phyloP scores from a whole-genome alignment of 2,797 vertebrate species.

The Gallinago nigripennis region DNA sequence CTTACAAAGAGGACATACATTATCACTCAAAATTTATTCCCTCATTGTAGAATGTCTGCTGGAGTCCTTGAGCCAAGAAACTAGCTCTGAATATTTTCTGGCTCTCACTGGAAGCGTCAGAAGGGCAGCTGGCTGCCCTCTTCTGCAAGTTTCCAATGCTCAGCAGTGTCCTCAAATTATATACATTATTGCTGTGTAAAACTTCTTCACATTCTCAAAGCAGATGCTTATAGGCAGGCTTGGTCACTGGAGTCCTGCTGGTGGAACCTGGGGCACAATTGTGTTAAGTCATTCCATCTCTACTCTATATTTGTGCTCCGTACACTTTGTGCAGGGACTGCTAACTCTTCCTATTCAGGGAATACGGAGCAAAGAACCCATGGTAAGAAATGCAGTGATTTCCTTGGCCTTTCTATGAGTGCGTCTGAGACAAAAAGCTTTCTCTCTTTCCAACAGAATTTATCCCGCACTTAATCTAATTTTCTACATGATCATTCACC shows the following conservation, averaged over 20 bases:
- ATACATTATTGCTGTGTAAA: background rate
- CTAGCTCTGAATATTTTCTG: background rate
- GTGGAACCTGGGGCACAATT: background rate
- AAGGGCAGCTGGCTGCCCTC: background rate
- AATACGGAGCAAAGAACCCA: background rate
- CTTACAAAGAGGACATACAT: background rate
- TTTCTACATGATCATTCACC: background rate
- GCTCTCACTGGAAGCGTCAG: background rate
- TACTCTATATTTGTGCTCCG: background rate
- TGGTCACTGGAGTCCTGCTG: background rate
- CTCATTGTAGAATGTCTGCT: background rate
- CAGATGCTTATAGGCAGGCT: background rate
- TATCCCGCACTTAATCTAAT: background rate
- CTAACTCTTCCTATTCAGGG: background rate
- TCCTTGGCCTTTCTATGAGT: background rate
- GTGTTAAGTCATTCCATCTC: background rate
- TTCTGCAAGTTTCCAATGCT: background rate
- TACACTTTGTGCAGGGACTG: background rate
- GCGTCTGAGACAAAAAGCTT: background rate
- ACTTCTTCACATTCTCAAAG: background rate
- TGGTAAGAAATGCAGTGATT: background rate
- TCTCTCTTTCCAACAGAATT: background rate
- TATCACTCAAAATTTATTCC: background rate
- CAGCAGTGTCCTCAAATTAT: background rate
- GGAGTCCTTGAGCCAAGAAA: background rate